A percentile compares a stretch with the other conserved stretches of the same genome.
These are phyloP conservation scores for Cydia splendana DNA, from an alignment of 1,140 invertebrate species.

Conservation along the genomic window DNA sequence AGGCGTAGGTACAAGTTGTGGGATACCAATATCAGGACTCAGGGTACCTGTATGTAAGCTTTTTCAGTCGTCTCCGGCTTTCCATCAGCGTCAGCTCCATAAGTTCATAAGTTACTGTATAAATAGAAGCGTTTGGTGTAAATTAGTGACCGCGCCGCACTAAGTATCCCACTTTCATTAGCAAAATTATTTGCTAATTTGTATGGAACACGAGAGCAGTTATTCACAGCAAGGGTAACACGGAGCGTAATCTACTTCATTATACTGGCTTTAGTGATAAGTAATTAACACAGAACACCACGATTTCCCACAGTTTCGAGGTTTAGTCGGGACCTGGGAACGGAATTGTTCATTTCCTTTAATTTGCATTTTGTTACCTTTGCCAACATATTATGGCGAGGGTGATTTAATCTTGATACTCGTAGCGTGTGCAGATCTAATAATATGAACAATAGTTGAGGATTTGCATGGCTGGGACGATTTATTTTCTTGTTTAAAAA, in stretches of 20 bases:
- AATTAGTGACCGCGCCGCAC: slow-evolving; percentile 41
- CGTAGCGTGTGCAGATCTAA: slow-evolving; percentile 7
- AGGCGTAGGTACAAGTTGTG: no score
- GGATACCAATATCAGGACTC: no score
- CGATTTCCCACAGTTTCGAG: slow-evolving; percentile 48
- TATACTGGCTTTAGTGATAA: slow-evolving; percentile 53
- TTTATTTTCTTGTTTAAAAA: slow-evolving; percentile 13
- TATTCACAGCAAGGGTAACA: slow-evolving; percentile 49
- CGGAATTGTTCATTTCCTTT: slow-evolving; percentile 38
- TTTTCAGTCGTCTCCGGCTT: neutral
- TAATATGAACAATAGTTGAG: slow-evolving; percentile 14
- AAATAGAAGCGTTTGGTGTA: slow-evolving; percentile 34
- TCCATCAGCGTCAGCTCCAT: slow-evolving; percentile 31
- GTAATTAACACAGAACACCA: slow-evolving; percentile 56
- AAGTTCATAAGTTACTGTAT: slow-evolving; percentile 37
- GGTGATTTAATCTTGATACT: slow-evolving; percentile 23
- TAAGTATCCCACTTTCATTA: slow-evolving; percentile 55
- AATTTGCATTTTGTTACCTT: slow-evolving; percentile 32
- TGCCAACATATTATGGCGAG: slow-evolving; percentile 30
- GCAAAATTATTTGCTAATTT: slow-evolving; percentile 69
- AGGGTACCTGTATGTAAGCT: neutral
- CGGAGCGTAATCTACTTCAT: slow-evolving; percentile 59
- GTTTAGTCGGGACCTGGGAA: slow-evolving; percentile 37
- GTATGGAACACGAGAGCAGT: slow-evolving; percentile 49
- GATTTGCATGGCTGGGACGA: slow-evolving; percentile 7